Evolutionary conservation across 2,888 invertebrate species (phyloP).

Genomic region (Drosophila demipolita): DNA sequence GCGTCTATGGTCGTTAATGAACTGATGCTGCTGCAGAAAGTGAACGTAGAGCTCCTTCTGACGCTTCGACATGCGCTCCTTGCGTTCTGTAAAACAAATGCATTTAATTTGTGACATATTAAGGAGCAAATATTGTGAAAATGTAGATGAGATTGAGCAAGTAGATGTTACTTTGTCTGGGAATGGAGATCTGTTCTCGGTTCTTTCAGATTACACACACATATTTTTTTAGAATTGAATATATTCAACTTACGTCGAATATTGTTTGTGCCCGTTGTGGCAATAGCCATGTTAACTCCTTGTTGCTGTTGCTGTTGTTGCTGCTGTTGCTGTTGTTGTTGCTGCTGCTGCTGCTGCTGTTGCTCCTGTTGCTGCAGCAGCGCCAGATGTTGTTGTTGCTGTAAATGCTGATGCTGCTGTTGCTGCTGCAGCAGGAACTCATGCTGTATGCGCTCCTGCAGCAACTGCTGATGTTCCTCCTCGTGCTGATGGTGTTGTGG

Average conservation of each 20-base stretch:
- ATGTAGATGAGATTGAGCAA: background rate
- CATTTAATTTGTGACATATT: background rate
- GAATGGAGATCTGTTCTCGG: background rate
- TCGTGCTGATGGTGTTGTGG: slow-evolving; percentile 63
- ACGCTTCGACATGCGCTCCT: slow-evolving; percentile 83
- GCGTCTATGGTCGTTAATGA: slow-evolving; percentile 81
- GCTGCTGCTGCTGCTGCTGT: slow-evolving; percentile 43
- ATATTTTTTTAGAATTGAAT: background rate
- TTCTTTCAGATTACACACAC: background rate
- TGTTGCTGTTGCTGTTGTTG: slow-evolving; percentile 60
- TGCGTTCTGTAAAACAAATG: slow-evolving; percentile 69
- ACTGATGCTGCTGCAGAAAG: slow-evolving; percentile 81
- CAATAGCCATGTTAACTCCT: slow-evolving; percentile 67
- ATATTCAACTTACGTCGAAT: slow-evolving; percentile 73
- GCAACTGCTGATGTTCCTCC: slow-evolving; percentile 61
- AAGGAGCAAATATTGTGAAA: background rate
- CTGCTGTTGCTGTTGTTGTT: slow-evolving; percentile 65
- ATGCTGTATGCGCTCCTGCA: slow-evolving; percentile 73
- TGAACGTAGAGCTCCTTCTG: slow-evolving; percentile 82
- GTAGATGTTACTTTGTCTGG: background rate
- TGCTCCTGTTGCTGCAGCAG: slow-evolving; percentile 71
- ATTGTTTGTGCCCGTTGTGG: slow-evolving; percentile 72
- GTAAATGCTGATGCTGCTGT: slow-evolving; percentile 78
- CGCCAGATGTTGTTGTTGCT: slow-evolving; percentile 77
- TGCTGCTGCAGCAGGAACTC: slow-evolving; percentile 80